phyloP scores from a whole-genome alignment of 2,797 vertebrate genomes.

The Chelmon rostratus region DNA sequence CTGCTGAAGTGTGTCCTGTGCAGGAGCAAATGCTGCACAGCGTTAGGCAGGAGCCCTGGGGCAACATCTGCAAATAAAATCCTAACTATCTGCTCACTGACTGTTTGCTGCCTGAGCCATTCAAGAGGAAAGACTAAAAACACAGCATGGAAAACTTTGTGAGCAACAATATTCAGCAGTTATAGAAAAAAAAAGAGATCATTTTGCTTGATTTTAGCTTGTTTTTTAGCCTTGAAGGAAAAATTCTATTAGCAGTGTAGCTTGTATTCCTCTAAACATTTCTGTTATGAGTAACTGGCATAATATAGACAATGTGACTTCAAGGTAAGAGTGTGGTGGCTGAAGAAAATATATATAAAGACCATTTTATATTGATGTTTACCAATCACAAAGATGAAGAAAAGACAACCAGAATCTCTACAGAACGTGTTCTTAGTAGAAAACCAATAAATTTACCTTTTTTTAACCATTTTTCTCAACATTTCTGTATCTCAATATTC shows the following conservation, averaged over 20 bases:
- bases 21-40: slow-evolving; percentile 19
- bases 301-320: neutral
- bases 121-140: slow-evolving; percentile 11
- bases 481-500: slow-evolving; percentile 25
- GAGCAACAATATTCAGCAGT: slow-evolving; percentile 9
- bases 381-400: neutral
- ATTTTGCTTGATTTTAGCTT: neutral
- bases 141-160: neutral
- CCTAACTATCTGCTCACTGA: slow-evolving; percentile 7
- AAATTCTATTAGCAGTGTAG: neutral
- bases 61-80: slow-evolving; percentile 18
- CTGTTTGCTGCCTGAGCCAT: slow-evolving; percentile 12
- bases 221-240: neutral
- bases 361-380: neutral
- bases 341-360: neutral
- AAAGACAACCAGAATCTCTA: neutral
- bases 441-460: neutral
- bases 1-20: slow-evolving; percentile 31
- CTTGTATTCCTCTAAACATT: neutral
- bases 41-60: slow-evolving; percentile 14
- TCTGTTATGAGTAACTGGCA: slow-evolving; percentile 8
- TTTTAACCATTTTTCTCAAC: neutral
- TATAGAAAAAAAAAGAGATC: neutral
- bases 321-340: neutral
- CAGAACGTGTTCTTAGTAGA: neutral